These are phyloP conservation scores for Tetheella fluctuosa DNA, from an alignment of 2,888 invertebrate species.

Conservation along the genomic window DNA sequence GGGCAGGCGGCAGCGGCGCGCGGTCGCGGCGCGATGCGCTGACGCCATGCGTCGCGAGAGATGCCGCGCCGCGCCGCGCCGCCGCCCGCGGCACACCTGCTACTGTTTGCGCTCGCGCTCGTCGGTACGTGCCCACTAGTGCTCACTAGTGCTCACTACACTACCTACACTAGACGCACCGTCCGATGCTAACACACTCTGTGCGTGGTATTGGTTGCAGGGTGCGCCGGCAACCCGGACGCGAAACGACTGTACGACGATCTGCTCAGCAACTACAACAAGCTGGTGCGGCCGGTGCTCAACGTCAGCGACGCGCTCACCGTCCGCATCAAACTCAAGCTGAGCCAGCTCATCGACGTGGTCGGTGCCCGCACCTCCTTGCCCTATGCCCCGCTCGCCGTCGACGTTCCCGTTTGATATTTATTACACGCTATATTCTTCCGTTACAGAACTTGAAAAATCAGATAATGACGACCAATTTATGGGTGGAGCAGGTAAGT, in stretches of 20 bases:
- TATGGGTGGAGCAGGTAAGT: slow-evolving; percentile 91
- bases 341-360: slow-evolving; percentile 98
- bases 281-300: slow-evolving; percentile 97
- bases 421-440: slow-evolving; percentile 26
- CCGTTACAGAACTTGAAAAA: slow-evolving; percentile 95
- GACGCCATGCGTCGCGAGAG: slow-evolving; percentile 73
- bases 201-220: no score
- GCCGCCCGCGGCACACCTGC: slow-evolving; percentile 58
- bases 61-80: slow-evolving; percentile 73
- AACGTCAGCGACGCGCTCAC: slow-evolving; percentile 97
- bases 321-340: slow-evolving; percentile 97
- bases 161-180: no score
- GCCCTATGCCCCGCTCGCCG: neutral
- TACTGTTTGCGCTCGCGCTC: slow-evolving; percentile 62
- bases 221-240: slow-evolving; percentile 96
- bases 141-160: no score
- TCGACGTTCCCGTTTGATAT: neutral
- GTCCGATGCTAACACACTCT: neutral
- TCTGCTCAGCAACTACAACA: slow-evolving; percentile 97
- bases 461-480: slow-evolving; percentile 97
- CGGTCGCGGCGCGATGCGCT: slow-evolving; percentile 61
- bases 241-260: slow-evolving; percentile 98
- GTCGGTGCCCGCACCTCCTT: slow-evolving; percentile 84
- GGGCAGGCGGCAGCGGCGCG: slow-evolving; percentile 45
- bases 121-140: slow-evolving; percentile 35